Evolutionary conservation across 2,113 vertebrate species (phyloP).

Genomic region (Seriola dumerili): DNA sequence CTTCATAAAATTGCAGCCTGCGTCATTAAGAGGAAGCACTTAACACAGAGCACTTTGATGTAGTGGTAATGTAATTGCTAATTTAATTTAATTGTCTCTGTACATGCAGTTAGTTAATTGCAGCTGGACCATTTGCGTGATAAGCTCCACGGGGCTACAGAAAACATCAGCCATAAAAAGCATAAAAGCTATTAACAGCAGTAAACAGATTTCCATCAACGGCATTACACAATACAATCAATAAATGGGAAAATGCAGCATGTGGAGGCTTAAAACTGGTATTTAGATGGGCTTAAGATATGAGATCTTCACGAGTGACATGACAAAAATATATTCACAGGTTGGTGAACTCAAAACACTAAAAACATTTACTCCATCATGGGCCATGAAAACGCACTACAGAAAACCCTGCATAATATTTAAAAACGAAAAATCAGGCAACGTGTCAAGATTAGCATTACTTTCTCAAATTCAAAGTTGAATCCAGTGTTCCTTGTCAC

Average conservation of each 20-base stretch:
- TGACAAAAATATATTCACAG: not conserved
- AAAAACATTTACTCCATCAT: not conserved
- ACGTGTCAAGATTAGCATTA: not conserved
- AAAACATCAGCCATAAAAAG: slow-evolving; percentile 71
- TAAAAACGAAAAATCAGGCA: too few species aligned
- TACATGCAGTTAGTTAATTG: slow-evolving; percentile 76
- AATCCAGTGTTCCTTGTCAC: not conserved
- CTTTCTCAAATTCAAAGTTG: not conserved
- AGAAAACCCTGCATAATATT: not conserved
- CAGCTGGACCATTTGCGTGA: slow-evolving; percentile 70
- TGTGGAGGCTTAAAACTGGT: not conserved
- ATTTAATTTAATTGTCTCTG: slow-evolving; percentile 77
- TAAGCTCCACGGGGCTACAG: slow-evolving; percentile 54
- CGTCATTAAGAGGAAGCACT: slow-evolving; percentile 69
- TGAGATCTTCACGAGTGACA: not conserved
- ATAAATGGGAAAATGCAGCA: slow-evolving; percentile 33
- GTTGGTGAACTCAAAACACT: not conserved
- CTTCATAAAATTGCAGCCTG: slow-evolving; percentile 54
- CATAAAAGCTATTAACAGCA: slow-evolving; percentile 69
- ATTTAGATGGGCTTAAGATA: not conserved
- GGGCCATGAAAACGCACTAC: not conserved
- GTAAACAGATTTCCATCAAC: slow-evolving; percentile 67
- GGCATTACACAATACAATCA: slow-evolving; percentile 51
- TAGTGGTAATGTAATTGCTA: slow-evolving; percentile 75
- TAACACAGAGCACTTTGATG: slow-evolving; percentile 75